Evolutionary conservation across 1,140 invertebrate species (phyloP).

Genomic region (Cryptotermes secundus): DNA sequence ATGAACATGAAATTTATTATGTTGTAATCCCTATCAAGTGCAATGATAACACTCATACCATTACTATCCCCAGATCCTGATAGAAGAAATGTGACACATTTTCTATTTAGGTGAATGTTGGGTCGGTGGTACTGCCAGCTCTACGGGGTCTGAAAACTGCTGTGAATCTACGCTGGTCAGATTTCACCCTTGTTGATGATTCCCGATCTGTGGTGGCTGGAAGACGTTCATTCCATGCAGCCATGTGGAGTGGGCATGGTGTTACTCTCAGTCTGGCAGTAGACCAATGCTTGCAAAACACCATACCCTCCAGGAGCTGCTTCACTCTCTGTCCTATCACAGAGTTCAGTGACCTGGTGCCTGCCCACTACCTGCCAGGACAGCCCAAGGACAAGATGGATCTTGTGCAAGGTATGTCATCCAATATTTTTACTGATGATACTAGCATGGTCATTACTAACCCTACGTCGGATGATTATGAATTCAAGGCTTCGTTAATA

Average conservation of each 20-base stretch:
- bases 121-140: slow-evolving; percentile 59
- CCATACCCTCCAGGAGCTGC: slow-evolving; percentile 46
- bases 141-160: slow-evolving; percentile 68
- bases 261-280: slow-evolving; percentile 71
- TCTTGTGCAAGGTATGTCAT: slow-evolving; percentile 60
- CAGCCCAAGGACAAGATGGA: slow-evolving; percentile 52
- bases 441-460: too few species aligned
- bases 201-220: slow-evolving; percentile 60
- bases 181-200: slow-evolving; percentile 58
- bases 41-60: too few species aligned
- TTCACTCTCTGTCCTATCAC: slow-evolving; percentile 69
- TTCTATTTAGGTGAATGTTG: slow-evolving; percentile 63
- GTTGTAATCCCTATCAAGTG: too few species aligned
- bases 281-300: slow-evolving; percentile 54
- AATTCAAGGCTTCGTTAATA: too few species aligned
- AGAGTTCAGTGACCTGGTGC: slow-evolving; percentile 74
- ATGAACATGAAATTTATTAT: too few species aligned
- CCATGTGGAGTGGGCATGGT: slow-evolving; percentile 65
- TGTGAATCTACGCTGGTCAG: slow-evolving; percentile 65
- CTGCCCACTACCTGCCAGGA: slow-evolving; percentile 58
- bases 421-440: too few species aligned
- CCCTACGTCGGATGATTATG: too few species aligned
- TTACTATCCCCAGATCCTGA: too few species aligned
- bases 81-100: too few species aligned
- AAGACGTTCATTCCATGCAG: slow-evolving; percentile 68